Evolutionary conservation across 2,888 invertebrate species (phyloP), one percentile per base, ranked within the genome.

Genomic region (Pterostichus madidus): DNA sequence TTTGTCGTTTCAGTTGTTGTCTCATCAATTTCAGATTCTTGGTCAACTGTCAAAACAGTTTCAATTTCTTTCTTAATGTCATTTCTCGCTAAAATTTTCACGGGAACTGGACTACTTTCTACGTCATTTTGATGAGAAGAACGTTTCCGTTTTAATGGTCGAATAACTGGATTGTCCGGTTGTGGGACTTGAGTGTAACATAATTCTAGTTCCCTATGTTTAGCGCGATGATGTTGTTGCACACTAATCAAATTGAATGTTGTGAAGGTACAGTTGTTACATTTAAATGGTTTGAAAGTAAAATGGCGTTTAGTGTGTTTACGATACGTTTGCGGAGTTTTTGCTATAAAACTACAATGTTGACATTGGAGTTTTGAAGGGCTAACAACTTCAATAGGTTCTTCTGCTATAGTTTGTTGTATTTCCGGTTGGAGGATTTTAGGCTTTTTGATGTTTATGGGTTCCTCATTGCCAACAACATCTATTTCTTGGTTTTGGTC

Each of bases 261-360:
- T 52, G 86, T 87, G 68, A 86, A 87, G 0, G 85, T 84, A 85
- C 93, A 93, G 81, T 90, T 87, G 0, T 84, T 84, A 85, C 93
- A 93, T 0, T 85, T 85, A 83, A 86, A 91, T 0, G 91, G 91
- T 83, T 91, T 91, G 7, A 91, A 85, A 4, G 89, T 88, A 89
- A 90, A 92, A 86, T 93, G 93, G 2, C 89, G 87, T 44, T 90
- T 86, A 5, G 90, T 86, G 85, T 93, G 93, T 59, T 88, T 87
- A 13, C 87, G 88, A n/a, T 91, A 76, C 11, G 83, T 39, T 79
- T n/a, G 10, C 8, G 7, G 1, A 7, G 44, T 77, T 64, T 83
- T 83, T 0, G 83, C 75, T 1, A 75, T 59, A 46, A 81, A 81
- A 17, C 61, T 10, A 39, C 83, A 32, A 61, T 39, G 84, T 84